phyloP scores from a whole-genome alignment of 2,888 invertebrate genomes.

The Cheilosia vernalis region DNA sequence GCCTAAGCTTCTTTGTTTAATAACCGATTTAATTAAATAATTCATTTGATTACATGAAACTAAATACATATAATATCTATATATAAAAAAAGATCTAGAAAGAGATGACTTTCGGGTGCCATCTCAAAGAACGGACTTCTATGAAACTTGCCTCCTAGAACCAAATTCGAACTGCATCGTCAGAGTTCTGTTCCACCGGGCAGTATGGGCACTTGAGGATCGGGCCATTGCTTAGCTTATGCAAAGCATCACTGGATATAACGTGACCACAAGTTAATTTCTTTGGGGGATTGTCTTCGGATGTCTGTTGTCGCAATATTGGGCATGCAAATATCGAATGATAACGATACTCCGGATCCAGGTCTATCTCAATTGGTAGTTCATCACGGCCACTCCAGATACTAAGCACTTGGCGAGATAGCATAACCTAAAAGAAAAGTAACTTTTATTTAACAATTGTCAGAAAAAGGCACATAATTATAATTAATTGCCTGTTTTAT shows the following conservation, averaged over 20 bases:
- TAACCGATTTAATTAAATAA: no score
- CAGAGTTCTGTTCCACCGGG: constrained; percentile 97
- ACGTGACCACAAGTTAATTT: constrained; percentile 98
- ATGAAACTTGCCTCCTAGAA: constrained; percentile 86
- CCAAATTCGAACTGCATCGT: constrained; percentile 95
- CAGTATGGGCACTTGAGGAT: constrained; percentile 99
- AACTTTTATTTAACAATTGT: no score
- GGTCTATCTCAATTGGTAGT: constrained; percentile 97
- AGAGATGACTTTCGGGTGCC: no score
- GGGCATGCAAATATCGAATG: constrained; percentile 99
- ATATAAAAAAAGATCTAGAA: no score
- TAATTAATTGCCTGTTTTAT: constrained; percentile 87
- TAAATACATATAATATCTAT: no score
- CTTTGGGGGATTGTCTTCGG: constrained; percentile 98
- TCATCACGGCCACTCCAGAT: constrained; percentile 98
- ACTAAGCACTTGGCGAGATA: constrained; percentile 93
- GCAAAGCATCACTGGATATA: constrained; percentile 97
- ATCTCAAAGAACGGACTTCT: neutral
- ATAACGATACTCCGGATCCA: constrained; percentile 94
- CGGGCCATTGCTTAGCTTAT: constrained; percentile 95
- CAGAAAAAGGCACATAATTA: neutral
- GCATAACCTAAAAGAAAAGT: constrained; percentile 86
- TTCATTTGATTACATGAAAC: no score
- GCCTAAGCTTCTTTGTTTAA: no score
- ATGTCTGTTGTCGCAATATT: constrained; percentile 97